Conservation (phyloP, 2,888 invertebrate species). For the Agrochola litura region DNA sequence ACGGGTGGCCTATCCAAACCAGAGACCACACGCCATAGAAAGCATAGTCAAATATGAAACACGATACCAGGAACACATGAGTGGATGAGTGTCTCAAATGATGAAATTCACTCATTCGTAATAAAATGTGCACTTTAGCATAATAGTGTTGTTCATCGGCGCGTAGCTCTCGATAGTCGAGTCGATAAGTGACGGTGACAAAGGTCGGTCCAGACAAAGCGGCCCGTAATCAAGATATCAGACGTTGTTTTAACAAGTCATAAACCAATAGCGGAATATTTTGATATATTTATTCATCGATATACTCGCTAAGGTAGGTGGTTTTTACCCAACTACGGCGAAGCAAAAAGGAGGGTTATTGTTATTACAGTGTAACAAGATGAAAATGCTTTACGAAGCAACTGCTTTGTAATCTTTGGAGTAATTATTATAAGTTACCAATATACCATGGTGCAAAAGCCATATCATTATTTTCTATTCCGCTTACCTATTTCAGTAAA, state of each 20-base stretch:
- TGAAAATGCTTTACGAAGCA: no score
- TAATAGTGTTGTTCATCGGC: slow-evolving; percentile 79
- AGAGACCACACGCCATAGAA: slow-evolving; percentile 60
- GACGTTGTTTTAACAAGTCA: slow-evolving; percentile 53
- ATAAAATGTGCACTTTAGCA: slow-evolving; percentile 62
- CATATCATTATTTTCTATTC: no score
- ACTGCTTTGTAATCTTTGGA: no score
- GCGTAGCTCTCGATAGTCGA: slow-evolving; percentile 74
- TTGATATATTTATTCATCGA: neutral
- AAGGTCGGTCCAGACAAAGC: slow-evolving; percentile 83
- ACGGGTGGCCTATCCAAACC: slow-evolving; percentile 35
- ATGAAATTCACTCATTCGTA: slow-evolving; percentile 70
- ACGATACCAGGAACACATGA: slow-evolving; percentile 54
- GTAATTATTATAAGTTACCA: no score
- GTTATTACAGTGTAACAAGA: no score
- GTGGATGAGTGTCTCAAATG: slow-evolving; percentile 48
- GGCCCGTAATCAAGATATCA: slow-evolving; percentile 82
- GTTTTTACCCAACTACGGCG: no score
- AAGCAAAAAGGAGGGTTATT: no score
- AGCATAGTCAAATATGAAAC: slow-evolving; percentile 54
- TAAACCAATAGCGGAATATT: slow-evolving; percentile 52
- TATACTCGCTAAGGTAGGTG: no score
- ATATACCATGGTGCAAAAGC: no score
- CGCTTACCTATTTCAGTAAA: no score
- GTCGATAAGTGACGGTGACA: slow-evolving; percentile 82